These are phyloP conservation scores for Muschampia plurimacula DNA, from an alignment of 2,888 invertebrate genomes.

Conservation along the genomic window DNA sequence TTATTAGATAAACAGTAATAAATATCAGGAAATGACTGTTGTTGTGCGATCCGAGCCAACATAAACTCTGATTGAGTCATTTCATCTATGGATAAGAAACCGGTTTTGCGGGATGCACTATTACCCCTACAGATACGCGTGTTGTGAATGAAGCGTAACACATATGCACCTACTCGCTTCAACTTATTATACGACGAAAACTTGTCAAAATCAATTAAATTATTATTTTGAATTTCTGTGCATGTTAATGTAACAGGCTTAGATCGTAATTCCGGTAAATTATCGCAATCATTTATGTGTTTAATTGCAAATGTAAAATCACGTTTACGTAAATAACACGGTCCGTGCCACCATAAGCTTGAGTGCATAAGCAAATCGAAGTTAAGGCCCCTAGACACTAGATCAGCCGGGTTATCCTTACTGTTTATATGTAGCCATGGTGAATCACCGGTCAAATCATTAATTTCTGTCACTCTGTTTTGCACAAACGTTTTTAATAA, in stretches of 20 bases:
- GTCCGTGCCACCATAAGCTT: conserved; percentile 9
- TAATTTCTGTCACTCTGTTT: conserved; percentile 8
- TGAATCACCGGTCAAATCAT: conserved; percentile 6
- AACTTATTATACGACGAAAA: background rate
- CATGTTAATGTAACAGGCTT: background rate
- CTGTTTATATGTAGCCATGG: conserved; percentile 7
- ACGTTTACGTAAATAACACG: background rate
- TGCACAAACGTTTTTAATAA: conserved; percentile 18
- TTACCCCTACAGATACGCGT: background rate
- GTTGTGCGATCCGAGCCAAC: background rate
- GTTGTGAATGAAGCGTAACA: conserved; percentile 4
- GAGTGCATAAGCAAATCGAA: background rate
- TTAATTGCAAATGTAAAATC: background rate
- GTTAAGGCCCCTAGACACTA: conserved; percentile 5
- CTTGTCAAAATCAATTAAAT: background rate
- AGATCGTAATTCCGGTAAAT: no score
- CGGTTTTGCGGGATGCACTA: conserved; percentile 1
- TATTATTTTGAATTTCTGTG: background rate
- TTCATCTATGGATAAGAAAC: conserved; percentile 5
- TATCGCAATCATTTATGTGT: no score
- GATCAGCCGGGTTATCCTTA: conserved; percentile 12
- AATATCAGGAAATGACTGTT: background rate
- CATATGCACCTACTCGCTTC: conserved; percentile 5
- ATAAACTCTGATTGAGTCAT: background rate
- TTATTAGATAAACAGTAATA: no score